Percentiles rank a stretch among this genome's conserved stretches.
Evolutionary conservation across 2,888 invertebrate species (phyloP).

Genomic region (Amphipyra tragopoginis): DNA sequence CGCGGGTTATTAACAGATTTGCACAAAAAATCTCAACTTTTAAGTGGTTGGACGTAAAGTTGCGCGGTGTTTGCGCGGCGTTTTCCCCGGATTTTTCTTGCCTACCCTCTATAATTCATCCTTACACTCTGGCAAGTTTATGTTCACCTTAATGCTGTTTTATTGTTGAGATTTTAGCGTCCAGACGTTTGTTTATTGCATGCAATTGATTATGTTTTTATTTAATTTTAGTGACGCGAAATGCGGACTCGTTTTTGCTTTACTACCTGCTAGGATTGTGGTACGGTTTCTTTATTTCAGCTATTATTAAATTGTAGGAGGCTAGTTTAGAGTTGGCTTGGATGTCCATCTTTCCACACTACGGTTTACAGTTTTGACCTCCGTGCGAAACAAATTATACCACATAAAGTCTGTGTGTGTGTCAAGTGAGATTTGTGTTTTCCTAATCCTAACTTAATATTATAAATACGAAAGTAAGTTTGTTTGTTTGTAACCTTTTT

Average conservation of each 20-base stretch:
- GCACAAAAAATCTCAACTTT: constrained; percentile 59
- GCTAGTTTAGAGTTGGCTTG: no score
- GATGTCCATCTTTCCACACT: no score
- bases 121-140: constrained; percentile 45
- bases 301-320: no score
- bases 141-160: constrained; percentile 58
- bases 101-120: constrained; percentile 61
- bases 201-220: constrained; percentile 53
- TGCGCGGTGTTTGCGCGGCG: constrained; percentile 33
- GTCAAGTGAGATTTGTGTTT: no score
- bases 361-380: no score
- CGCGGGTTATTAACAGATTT: constrained; percentile 65
- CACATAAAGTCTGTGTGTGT: no score
- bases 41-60: constrained; percentile 63
- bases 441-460: no score
- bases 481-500: no score
- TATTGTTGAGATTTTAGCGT: constrained; percentile 49
- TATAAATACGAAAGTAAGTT: no score
- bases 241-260: background rate
- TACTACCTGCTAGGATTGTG: no score
- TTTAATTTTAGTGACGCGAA: constrained; percentile 20
- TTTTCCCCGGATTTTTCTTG: constrained; percentile 52
- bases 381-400: no score
- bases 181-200: constrained; percentile 43
- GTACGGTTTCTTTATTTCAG: no score